Base-by-base conservation (phyloP, 2,113 vertebrate genomes). In the Lampris megalopsis region DNA sequence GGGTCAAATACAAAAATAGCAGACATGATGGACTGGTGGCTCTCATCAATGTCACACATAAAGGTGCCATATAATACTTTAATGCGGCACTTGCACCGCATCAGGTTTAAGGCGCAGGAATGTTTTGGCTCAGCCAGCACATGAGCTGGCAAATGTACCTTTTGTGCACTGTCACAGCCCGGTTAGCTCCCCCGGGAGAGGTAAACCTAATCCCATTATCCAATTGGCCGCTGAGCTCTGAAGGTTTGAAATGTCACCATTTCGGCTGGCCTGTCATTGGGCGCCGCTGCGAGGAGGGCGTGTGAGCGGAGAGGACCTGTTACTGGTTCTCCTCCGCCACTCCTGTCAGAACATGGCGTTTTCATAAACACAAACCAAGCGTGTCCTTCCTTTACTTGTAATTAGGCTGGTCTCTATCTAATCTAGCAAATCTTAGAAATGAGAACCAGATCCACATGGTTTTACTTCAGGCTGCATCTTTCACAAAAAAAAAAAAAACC, bases 321-420 rank as follows among this genome's bases (percentile, higher is more conserved):
- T 80, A 92, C 88, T 86, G 85, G 87, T 88, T 76, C 77, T 68
- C 63, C 49, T 40, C 77, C 47, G 72, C 78, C 63, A 73, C 84
- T 79, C 67, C 77, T 87, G 86, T 93, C 91, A 92, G 67, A 86
- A 77, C 71, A 56, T 36, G 68, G 75, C 71, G 80, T 84, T 88
- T 86, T 83, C 67, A 84, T 67, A 83, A 88, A 86, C 78, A 75
- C 61, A 49, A 79, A 73, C 62, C 63, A 80, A 81, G 83, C 86
- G 58, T 84, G 80, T 59, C 80, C 77, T 81, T 72, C 75, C 71
- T 86, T 90, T 75, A 67, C 56, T 47, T 52, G 81, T 82, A 89
- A 79, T 88, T 69, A 77, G 59, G 47, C 67, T 70, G 67, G 42
- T 77, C 75, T 88, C 77, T 61, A 24, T 66, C 63, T 75, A 74